These are phyloP conservation scores for Morbakka virulenta DNA, from an alignment of 30 jellyfish, hydroid and myxozoan species.

Conservation along the genomic window DNA sequence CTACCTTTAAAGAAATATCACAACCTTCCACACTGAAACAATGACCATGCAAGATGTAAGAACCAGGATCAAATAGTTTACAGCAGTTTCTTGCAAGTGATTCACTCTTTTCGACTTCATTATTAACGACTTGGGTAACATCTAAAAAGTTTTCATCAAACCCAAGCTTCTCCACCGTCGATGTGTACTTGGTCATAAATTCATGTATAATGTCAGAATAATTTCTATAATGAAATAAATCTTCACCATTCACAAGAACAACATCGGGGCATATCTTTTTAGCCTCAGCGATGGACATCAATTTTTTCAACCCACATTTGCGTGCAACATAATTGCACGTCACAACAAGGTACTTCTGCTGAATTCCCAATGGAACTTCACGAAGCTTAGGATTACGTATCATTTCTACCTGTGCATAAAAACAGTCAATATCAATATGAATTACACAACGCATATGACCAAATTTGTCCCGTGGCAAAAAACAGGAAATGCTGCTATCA, in stretches of 20 bases:
- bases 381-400: slow-evolving; percentile 54
- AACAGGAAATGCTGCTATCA: no score
- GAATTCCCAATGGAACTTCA: slow-evolving; percentile 52
- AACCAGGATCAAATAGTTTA: no score
- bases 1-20: no score
- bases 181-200: slow-evolving; percentile 12
- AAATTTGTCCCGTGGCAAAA: neutral
- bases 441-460: slow-evolving; percentile 49
- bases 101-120: no score
- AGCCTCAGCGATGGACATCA: slow-evolving; percentile 55
- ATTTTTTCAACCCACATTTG: slow-evolving; percentile 49
- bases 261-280: slow-evolving; percentile 60
- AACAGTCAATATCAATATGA: slow-evolving; percentile 78
- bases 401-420: slow-evolving; percentile 78
- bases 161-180: slow-evolving; percentile 68
- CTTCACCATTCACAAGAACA: slow-evolving; percentile 74
- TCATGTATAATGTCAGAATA: slow-evolving; percentile 41
- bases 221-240: slow-evolving; percentile 47
- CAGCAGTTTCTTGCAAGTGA: no score
- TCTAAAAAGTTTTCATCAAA: slow-evolving; percentile 72
- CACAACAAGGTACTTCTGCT: slow-evolving; percentile 67
- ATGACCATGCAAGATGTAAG: slow-evolving; percentile 49
- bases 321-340: slow-evolving; percentile 74
- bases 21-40: slow-evolving; percentile 43
- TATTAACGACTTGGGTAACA: no score